Base-by-base conservation (phyloP, 2,113 vertebrate species). In the Theristicus caerulescens region DNA sequence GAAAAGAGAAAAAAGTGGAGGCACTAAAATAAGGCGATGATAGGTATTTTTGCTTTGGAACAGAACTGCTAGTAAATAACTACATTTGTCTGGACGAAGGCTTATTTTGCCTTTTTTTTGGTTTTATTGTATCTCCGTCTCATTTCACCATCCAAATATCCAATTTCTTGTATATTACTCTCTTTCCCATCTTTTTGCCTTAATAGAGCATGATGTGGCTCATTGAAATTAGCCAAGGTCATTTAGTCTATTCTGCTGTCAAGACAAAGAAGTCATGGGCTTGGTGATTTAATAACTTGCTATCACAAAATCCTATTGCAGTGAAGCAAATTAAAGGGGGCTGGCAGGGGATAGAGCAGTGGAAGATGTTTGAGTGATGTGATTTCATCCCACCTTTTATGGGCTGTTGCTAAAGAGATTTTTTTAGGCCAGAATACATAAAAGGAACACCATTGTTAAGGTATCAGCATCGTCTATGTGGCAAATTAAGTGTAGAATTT, bases 251-350 rank as follows among this genome's bases (percentile, higher is more conserved):
- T 88, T 82, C 87, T 64, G 13, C 64, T 91, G 85, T 93, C 93
- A 93, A 84, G 90, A 72, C 52, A 62, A 94, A 42, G 72, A 82
- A 93, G 54, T 66, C 82, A 24, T 25, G 70, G 69, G 26, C 79
- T 83, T 76, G 76, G 57, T 84, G 91, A 91, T 96, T 94, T 96
- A 88, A 92, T 83, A 95, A 74, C 44, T 93, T 91, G 61, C 78
- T 83, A 19, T 85, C 93, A 90, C 65, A 88, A 83, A 86, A 77
- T 71, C 93, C 76, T 81, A 13, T 55, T 76, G 79, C 66, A 77
- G 78, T 7, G 57, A 81, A 93, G 36, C 82, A 92, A 94, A 95
- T 95, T 83, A 86, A 82, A 82, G 76, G 84, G 79, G 67, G 32
- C n/a, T 92, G 87, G 36, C 79, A 59, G 21, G 36, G 65, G 34